Evolutionary conservation across 2,797 vertebrate species (phyloP).

Genomic region (Acomys russatus): DNA sequence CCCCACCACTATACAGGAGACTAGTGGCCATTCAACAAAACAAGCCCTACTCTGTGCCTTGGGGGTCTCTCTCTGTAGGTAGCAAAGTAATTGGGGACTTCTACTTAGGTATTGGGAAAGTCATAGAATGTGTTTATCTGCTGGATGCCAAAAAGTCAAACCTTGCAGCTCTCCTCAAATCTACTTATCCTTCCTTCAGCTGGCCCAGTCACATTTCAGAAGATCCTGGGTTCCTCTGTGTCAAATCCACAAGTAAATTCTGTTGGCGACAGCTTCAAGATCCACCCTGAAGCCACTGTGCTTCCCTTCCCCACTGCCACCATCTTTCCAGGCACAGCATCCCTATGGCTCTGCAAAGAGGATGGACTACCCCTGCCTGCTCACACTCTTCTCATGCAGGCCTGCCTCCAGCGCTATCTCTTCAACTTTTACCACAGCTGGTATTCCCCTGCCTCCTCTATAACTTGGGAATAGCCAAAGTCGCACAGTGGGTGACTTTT

Average conservation of each 20-base stretch:
- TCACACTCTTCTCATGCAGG: not conserved
- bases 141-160: not conserved
- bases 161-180: too few species aligned
- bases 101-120: not conserved
- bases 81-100: not conserved
- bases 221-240: too few species aligned
- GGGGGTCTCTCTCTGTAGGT: not conserved
- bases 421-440: not conserved
- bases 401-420: not conserved
- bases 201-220: not conserved
- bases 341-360: accelerated
- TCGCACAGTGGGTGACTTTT: not conserved
- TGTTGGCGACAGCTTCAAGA: too few species aligned
- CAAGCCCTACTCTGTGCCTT: not conserved
- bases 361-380: not conserved
- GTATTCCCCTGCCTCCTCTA: not conserved
- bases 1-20: not conserved
- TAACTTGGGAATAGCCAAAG: not conserved
- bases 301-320: not conserved
- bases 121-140: too few species aligned
- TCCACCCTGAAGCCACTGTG: not conserved
- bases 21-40: not conserved
- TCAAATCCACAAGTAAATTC: not conserved
- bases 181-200: not conserved
- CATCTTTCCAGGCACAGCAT: not conserved